Evolutionary conservation across 2,888 invertebrate genomes (phyloP), one percentile per base, ranked within the genome.

Genomic region (Elysia crispata): DNA sequence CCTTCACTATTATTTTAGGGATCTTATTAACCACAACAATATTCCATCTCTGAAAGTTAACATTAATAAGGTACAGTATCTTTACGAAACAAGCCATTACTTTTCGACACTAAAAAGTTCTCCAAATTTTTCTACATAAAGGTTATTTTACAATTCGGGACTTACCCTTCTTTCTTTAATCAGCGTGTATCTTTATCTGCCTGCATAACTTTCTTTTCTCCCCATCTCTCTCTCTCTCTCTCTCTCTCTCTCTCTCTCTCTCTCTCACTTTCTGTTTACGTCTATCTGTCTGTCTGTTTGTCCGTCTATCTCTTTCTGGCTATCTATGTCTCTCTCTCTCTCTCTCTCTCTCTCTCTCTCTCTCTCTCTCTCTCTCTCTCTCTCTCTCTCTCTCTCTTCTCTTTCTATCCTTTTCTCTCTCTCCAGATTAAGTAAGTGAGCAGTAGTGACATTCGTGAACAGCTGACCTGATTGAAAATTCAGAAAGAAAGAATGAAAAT

Each of bases 41-140:
- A 64, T 6, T 62, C 60, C n/a, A 62, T 62, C 15, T 28, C 54
- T 30, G 62, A 76, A 13, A 62, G 62, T 60, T 64, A 76, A 15
- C 64, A 76, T 60, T 62, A 76, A 33, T 64, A 76, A 13, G 62
- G 33, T 18, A 31, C n/a, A n/a, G n/a, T n/a, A n/a, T n/a, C n/a
- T n/a, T n/a, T n/a, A n/a, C n/a, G n/a, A n/a, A n/a, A 69, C n/a
- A 23, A 13, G 13, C 23, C 11, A 23, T 70, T 25, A 54, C 54
- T 15, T n/a, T n/a, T n/a, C n/a, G n/a, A n/a, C n/a, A n/a, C n/a
- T 54, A 54, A 54, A 54, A 54, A 54, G 18, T 18, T 15, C 54
- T 54, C 54, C 54, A 54, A 54, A n/a, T n/a, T n/a, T n/a, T n/a
- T n/a, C n/a, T n/a, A n/a, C n/a, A n/a, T n/a, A n/a, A n/a, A n/a